Evolutionary conservation across 2,113 vertebrate species (phyloP), one percentile per base, ranked within the genome.

Genomic region (Pantherophis guttatus): DNA sequence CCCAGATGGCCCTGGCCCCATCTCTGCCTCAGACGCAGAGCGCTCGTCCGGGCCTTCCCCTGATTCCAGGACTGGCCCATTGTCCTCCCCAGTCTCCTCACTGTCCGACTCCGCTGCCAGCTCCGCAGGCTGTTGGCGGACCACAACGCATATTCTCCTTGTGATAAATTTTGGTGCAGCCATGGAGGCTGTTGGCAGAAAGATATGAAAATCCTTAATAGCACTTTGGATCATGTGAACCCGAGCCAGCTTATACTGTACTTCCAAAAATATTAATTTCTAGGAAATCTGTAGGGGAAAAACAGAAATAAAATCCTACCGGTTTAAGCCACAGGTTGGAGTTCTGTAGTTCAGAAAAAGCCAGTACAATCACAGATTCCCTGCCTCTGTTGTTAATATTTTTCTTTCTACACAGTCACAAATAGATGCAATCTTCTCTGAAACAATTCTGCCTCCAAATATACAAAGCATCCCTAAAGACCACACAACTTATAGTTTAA

Each of bases 401-500:
- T 26, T 52, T 7, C 86, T 87, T 52, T 87, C 12, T 52, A 24
- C 5, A 23, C 12, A 23, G 29, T 54, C 26, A 29, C 86, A 53
- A 87, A 87, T 53, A 87, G 52, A n/a, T 17, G 50, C 17, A 57
- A 50, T 24, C 29, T 33, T 23, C 53, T 57, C 21, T 57, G 87
- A 57, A 57, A 88, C 29, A 39, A 54, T 52, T 87, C 86, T 87
- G 86, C 86, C 5, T 75, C n/a, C 44, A 19, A 54, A 23, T 94
- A n/a, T 92, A 93, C 13, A 0, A 95, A 96, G 91, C 15, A 88
- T 19, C 23, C 39, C 91, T 50, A 86, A 94, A 93, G 89, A 91
- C 90, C 90, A 53, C 29, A 94, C 90, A 96, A 33, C 11, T 94
- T 90, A 52, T 21, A 87, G 52, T 95, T 62, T 95, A 88, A 95